Evolutionary conservation across 2,888 invertebrate genomes (phyloP).

Genomic region (Hoplodrina ambigua): DNA sequence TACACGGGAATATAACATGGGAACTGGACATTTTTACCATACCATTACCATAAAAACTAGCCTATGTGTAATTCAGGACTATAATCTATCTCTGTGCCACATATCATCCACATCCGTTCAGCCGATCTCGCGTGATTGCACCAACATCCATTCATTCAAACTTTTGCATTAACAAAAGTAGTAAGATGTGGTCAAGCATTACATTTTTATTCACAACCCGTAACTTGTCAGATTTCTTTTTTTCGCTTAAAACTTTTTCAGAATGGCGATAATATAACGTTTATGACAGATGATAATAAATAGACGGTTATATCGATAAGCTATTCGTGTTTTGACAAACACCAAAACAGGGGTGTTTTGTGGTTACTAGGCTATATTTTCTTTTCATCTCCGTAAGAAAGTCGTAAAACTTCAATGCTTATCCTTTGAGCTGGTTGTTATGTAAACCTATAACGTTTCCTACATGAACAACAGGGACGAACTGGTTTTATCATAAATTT

Average conservation of each 20-base stretch:
- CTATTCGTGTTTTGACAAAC: conserved; percentile 45
- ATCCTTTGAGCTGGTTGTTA: conserved; percentile 28
- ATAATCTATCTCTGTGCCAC: too few species aligned
- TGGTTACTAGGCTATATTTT: conserved; percentile 50
- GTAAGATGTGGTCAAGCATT: too few species aligned
- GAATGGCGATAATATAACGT: conserved; percentile 12
- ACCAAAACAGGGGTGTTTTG: conserved; percentile 34
- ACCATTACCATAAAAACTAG: too few species aligned
- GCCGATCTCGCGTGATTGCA: too few species aligned
- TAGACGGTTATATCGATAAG: conserved; percentile 24
- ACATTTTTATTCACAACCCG: background rate
- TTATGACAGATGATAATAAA: conserved; percentile 25
- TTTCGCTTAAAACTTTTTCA: conserved; percentile 5
- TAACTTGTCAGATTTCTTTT: conserved; percentile 7
- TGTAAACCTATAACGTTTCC: conserved; percentile 28
- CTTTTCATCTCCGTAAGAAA: conserved; percentile 40
- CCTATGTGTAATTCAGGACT: too few species aligned
- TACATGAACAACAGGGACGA: conserved; percentile 16
- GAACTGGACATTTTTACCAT: too few species aligned
- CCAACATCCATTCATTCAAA: too few species aligned
- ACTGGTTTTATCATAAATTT: conserved; percentile 13
- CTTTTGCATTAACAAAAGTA: too few species aligned
- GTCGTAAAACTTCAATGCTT: conserved; percentile 46
- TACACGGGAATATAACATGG: too few species aligned
- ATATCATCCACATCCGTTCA: too few species aligned